A percentile compares a stretch with the other conserved stretches of the same genome.
These are phyloP conservation scores for Artibeus jamaicensis DNA, from an alignment of 2,797 vertebrate genomes.

Conservation along the genomic window DNA sequence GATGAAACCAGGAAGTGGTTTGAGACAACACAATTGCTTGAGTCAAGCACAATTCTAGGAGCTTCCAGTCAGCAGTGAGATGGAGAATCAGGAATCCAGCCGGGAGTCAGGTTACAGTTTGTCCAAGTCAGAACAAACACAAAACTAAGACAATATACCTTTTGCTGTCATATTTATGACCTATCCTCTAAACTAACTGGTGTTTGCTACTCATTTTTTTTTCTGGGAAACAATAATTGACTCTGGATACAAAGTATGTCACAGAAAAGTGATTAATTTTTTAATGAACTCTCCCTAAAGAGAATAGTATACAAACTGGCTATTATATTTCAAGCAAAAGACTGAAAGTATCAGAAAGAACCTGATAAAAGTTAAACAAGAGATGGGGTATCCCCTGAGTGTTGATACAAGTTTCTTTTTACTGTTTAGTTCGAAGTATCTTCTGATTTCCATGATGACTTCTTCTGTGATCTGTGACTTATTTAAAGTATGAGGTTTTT, in stretches of 20 bases:
- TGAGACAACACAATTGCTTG: neutral
- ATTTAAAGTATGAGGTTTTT: neutral
- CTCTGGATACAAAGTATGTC: neutral
- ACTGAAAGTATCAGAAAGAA: neutral
- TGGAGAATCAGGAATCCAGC: neutral
- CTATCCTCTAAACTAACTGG: neutral
- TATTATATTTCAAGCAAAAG: neutral
- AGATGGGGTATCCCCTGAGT: neutral
- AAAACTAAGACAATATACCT: neutral
- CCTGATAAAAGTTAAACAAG: neutral
- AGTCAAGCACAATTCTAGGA: neutral
- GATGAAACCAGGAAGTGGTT: neutral
- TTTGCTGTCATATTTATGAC: neutral
- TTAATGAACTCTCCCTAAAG: neutral
- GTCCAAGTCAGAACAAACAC: neutral
- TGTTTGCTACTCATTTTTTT: neutral
- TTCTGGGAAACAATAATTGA: neutral
- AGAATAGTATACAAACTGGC: neutral
- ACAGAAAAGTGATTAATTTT: neutral
- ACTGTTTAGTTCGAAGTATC: neutral
- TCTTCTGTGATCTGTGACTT: neutral
- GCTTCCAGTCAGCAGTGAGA: neutral
- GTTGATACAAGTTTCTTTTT: neutral
- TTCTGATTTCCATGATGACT: neutral
- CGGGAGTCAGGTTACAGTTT: neutral